Evolutionary conservation across 2,888 invertebrate genomes (phyloP).

Genomic region (Diplazon laetatorius): DNA sequence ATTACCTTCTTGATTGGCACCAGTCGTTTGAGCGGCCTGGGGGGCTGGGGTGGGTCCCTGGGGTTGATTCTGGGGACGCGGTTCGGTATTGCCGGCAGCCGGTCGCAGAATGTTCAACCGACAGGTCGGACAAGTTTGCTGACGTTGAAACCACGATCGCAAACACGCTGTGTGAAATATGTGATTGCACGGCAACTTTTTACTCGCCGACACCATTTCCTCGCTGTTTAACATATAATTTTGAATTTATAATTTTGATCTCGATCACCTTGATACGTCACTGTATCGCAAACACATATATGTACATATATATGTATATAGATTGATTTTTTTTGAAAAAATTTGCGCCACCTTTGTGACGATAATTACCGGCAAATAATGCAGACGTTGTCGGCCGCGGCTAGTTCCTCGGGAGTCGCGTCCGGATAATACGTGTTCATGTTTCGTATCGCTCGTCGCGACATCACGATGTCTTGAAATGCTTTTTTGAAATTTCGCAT

Average conservation of each 20-base stretch:
- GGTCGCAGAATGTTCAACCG: constrained; percentile 91
- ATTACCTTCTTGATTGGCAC: constrained; percentile 65
- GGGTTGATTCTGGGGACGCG: constrained; percentile 79
- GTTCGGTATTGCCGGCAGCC: constrained; percentile 69
- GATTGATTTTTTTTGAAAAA: too few relatives aligned
- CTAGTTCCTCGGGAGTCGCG: constrained; percentile 95
- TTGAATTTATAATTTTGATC: too few relatives aligned
- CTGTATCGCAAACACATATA: too few relatives aligned
- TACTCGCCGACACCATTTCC: constrained; percentile 90
- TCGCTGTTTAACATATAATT: constrained; percentile 82
- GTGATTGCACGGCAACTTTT: constrained; percentile 99
- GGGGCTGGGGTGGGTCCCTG: constrained; percentile 74
- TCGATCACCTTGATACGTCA: not conserved
- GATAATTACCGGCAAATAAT: constrained; percentile 93
- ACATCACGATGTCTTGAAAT: constrained; percentile 97
- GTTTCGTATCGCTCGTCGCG: constrained; percentile 97
- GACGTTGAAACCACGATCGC: constrained; percentile 99
- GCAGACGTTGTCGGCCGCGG: constrained; percentile 97
- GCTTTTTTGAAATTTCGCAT: constrained; percentile 99
- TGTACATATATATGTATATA: too few relatives aligned
- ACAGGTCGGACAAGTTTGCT: constrained; percentile 99
- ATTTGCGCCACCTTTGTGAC: not conserved
- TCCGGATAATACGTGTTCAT: constrained; percentile 99
- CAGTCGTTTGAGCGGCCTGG: constrained; percentile 70
- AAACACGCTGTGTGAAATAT: constrained; percentile 99